phyloP scores from a whole-genome alignment of 1,140 invertebrate genomes.

The Physella acuta region DNA sequence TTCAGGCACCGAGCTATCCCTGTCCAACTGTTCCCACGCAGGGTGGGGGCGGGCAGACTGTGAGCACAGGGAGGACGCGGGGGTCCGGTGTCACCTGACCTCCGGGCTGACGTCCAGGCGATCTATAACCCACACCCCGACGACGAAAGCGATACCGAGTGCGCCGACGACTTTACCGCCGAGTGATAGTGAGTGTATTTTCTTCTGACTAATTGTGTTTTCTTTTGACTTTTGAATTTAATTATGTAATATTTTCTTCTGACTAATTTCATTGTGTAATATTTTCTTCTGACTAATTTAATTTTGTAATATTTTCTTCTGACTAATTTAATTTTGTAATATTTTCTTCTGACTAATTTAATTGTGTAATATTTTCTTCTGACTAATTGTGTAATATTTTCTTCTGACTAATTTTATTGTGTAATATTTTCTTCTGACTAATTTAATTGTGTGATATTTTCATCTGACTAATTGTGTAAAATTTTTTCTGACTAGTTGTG shows the following conservation, averaged over 20 bases:
- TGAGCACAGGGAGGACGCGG: constrained; percentile 27
- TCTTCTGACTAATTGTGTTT: constrained; percentile 24
- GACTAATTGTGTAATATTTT: too few relatives aligned
- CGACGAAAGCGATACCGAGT: too few relatives aligned
- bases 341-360: too few relatives aligned
- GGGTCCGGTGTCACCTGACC: constrained; percentile 15
- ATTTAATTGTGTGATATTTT: too few relatives aligned
- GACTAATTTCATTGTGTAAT: not conserved
- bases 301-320: not conserved
- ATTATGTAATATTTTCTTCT: not conserved
- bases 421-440: too few relatives aligned
- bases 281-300: not conserved
- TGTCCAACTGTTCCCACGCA: constrained; percentile 11
- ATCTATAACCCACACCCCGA: not conserved
- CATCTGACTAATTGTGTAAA: too few relatives aligned
- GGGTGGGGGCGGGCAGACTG: constrained; percentile 26
- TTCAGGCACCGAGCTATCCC: not conserved
- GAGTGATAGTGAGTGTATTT: too few relatives aligned
- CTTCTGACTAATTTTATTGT: too few relatives aligned
- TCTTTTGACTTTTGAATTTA: not conserved
- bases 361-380: too few relatives aligned
- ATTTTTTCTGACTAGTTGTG: too few relatives aligned
- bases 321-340: too few relatives aligned
- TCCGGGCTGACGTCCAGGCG: not conserved
- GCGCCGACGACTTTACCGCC: too few relatives aligned